These are phyloP conservation scores for Dufourea novaeangliae DNA, from an alignment of 1,140 invertebrate species.

Conservation along the genomic window DNA sequence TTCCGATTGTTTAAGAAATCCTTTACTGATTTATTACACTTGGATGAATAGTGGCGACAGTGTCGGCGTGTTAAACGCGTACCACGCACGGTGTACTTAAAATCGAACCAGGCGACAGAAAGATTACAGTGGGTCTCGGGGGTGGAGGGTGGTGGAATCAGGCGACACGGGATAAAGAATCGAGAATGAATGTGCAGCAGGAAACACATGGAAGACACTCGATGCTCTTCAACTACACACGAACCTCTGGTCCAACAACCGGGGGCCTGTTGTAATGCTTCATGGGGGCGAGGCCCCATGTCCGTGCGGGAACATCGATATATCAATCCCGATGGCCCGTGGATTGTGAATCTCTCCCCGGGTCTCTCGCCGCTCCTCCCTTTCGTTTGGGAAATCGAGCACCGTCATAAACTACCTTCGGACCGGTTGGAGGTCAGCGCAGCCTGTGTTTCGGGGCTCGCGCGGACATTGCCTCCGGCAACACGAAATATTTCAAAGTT, in stretches of 20 bases:
- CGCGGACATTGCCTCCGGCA: background rate
- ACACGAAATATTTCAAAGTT: conserved; percentile 13
- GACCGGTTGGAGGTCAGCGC: conserved; percentile 32
- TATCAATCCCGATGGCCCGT: conserved; percentile 44
- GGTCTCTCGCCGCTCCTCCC: conserved; percentile 27
- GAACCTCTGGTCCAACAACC: conserved; percentile 47
- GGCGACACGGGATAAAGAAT: conserved; percentile 1
- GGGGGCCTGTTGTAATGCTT: conserved; percentile 40
- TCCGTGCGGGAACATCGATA: conserved; percentile 49
- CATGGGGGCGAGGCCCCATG: conserved; percentile 42
- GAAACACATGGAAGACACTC: conserved; percentile 51
- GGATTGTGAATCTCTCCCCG: conserved; percentile 47
- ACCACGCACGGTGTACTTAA: conserved; percentile 1
- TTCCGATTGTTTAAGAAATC: too few relatives aligned
- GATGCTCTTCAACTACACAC: conserved; percentile 46
- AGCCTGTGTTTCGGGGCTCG: conserved; percentile 22
- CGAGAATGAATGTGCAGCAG: conserved; percentile 31
- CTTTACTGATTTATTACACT: background rate
- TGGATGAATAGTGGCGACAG: background rate
- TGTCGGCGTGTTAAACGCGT: background rate
- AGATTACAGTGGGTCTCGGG: background rate
- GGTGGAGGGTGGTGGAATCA: background rate
- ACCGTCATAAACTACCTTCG: conserved; percentile 54
- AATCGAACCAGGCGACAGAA: conserved; percentile 6
- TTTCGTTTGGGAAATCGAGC: conserved; percentile 54